phyloP scores from a whole-genome alignment of 2,113 vertebrate species.

The Otocyon megalotis region DNA sequence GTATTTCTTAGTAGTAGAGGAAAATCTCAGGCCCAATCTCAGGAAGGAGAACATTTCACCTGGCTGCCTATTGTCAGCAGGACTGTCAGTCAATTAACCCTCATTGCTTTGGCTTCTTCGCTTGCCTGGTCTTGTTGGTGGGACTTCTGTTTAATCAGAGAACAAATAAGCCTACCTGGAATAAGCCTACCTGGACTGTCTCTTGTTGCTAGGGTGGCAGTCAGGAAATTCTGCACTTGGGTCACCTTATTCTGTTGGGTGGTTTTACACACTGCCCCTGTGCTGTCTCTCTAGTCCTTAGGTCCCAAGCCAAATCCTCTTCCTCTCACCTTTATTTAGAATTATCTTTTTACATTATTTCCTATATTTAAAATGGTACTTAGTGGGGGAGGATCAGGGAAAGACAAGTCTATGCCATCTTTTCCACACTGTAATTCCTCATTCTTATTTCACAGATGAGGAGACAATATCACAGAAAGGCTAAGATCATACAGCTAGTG shows the following conservation, averaged over 20 bases:
- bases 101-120: neutral
- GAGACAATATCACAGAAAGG: neutral
- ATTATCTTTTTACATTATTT: constrained; percentile 18
- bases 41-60: neutral
- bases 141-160: neutral
- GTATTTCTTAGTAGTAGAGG: neutral
- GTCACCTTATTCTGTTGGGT: neutral
- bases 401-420: neutral
- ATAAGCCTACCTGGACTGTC: neutral
- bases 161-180: neutral
- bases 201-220: neutral
- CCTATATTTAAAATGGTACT: neutral
- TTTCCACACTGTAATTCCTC: neutral
- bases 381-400: neutral
- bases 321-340: neutral
- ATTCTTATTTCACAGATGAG: neutral
- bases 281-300: neutral
- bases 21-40: neutral
- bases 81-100: neutral
- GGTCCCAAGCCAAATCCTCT: neutral
- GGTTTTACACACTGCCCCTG: neutral
- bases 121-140: neutral
- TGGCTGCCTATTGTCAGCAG: neutral
- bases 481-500: neutral
- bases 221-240: neutral